Evolutionary conservation across 2,797 vertebrate genomes (phyloP).

Genomic region (Rallus crepitans): DNA sequence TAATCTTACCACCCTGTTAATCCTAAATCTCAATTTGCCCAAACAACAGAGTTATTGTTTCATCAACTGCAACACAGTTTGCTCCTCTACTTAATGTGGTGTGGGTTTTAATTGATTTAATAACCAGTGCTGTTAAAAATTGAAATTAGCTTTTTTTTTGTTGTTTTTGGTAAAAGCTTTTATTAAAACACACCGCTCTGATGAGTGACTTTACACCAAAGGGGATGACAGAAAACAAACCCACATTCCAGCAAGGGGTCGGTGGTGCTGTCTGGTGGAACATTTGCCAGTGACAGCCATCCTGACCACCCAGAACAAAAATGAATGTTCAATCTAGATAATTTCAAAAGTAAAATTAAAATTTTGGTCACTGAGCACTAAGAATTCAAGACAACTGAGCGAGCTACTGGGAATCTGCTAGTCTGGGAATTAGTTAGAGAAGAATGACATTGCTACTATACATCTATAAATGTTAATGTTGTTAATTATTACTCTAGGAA

Average conservation of each 20-base stretch:
- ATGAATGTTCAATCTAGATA: not conserved
- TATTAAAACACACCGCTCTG: not conserved
- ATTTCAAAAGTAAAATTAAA: not conserved
- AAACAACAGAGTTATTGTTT: constrained; percentile 40
- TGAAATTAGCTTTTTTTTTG: no score
- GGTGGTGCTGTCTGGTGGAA: not conserved
- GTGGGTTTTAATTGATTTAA: not conserved
- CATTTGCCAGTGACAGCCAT: not conserved
- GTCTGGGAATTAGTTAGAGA: not conserved
- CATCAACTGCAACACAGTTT: not conserved
- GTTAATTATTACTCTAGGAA: not conserved
- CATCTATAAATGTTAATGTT: not conserved
- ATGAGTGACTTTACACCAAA: not conserved
- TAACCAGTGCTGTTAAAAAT: not conserved
- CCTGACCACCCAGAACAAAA: not conserved
- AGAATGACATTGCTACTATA: not conserved
- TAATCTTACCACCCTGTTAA: constrained; percentile 24
- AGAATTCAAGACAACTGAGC: not conserved
- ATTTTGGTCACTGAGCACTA: not conserved
- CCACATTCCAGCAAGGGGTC: not conserved
- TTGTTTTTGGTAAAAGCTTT: not conserved
- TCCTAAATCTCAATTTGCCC: constrained; percentile 31
- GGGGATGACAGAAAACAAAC: not conserved
- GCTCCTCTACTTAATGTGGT: not conserved
- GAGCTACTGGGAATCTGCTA: not conserved